Evolutionary conservation across 2,888 invertebrate genomes (phyloP).

Genomic region (Yponomeuta cagnagella): DNA sequence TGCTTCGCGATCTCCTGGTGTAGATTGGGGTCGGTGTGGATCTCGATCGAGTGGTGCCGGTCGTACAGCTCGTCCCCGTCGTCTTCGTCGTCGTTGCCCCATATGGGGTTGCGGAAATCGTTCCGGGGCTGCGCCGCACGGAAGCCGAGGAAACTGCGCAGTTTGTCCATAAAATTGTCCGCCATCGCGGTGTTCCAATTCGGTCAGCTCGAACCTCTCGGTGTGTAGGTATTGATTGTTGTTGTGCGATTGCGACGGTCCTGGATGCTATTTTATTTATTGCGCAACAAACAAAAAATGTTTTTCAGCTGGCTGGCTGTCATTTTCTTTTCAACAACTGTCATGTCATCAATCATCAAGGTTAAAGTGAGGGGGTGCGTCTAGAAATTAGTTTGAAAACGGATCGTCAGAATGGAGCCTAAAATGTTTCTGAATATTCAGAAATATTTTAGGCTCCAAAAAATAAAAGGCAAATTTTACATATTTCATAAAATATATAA

Average conservation of each 20-base stretch:
- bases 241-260: neutral
- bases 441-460: too few relatives aligned
- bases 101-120: slow-evolving; percentile 67
- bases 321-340: neutral
- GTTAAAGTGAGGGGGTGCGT: neutral
- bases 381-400: too few relatives aligned
- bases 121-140: slow-evolving; percentile 47
- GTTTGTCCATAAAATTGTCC: slow-evolving; percentile 44
- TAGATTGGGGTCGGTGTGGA: slow-evolving; percentile 36
- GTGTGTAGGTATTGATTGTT: neutral
- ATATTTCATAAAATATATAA: too few relatives aligned
- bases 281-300: slow-evolving; percentile 53
- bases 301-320: neutral
- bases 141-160: slow-evolving; percentile 54
- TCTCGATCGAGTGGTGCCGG: slow-evolving; percentile 37
- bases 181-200: slow-evolving; percentile 18
- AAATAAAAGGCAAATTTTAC: too few relatives aligned
- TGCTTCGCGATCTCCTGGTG: slow-evolving; percentile 52
- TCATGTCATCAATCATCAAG: neutral
- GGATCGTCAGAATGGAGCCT: too few relatives aligned
- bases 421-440: too few relatives aligned
- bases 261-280: slow-evolving; percentile 29
- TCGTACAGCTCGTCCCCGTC: slow-evolving; percentile 60
- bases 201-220: neutral
- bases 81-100: slow-evolving; percentile 64